A percentile compares a stretch with the other conserved stretches of the same genome.
phyloP scores from a whole-genome alignment of 2,797 vertebrate genomes.

The Sus cebifrons region DNA sequence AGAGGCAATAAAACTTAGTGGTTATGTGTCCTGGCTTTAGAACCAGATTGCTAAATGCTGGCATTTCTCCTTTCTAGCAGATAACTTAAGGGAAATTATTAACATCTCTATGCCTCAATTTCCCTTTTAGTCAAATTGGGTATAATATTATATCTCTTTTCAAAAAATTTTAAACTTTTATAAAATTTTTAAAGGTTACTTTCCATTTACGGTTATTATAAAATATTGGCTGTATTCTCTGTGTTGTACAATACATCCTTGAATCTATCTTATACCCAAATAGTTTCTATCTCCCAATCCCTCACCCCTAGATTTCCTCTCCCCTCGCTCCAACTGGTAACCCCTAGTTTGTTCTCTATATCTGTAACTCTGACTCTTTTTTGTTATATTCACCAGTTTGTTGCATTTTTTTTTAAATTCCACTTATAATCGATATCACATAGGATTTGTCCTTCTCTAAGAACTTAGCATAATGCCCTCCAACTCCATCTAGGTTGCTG shows the following conservation, averaged over 20 bases:
- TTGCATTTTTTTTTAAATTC: neutral
- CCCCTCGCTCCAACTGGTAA: neutral
- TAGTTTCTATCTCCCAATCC: neutral
- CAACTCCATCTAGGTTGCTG: neutral
- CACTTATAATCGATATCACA: neutral
- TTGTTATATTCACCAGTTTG: neutral
- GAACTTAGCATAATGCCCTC: neutral
- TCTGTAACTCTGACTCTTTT: neutral
- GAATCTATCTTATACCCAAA: neutral
- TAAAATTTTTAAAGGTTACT: neutral
- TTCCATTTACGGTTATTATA: neutral
- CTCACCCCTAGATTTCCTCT: neutral
- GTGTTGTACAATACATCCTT: neutral
- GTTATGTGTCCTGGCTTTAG: neutral
- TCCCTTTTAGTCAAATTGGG: neutral
- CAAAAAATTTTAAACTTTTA: neutral
- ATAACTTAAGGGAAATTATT: neutral
- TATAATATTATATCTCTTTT: neutral
- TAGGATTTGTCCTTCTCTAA: neutral
- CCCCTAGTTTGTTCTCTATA: neutral
- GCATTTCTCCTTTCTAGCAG: neutral
- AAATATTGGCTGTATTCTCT: neutral
- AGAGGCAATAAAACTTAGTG: neutral
- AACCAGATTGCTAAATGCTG: slow-evolving; percentile 11
- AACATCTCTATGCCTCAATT: neutral